phyloP scores from a whole-genome alignment of 2,888 invertebrate species.

The Coelopa pilipes region DNA sequence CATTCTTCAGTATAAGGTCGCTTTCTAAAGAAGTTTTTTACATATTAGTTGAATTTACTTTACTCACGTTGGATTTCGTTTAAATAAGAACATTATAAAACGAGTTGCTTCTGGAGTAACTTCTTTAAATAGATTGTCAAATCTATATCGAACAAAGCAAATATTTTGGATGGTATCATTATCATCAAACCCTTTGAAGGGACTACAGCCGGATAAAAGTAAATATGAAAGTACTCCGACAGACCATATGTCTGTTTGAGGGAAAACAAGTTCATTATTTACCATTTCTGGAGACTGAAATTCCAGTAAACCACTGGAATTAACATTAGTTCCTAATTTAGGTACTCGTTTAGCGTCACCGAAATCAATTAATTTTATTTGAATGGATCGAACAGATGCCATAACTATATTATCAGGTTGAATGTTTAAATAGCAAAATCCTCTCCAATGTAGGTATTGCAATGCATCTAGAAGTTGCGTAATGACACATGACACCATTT shows the following conservation, averaged over 20 bases:
- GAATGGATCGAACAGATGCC: conserved; percentile 83
- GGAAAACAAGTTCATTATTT: conserved; percentile 86
- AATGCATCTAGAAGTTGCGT: conserved; percentile 88
- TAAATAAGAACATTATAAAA: conserved; percentile 95
- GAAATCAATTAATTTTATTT: conserved; percentile 92
- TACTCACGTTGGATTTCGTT: conserved; percentile 89
- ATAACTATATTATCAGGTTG: conserved; percentile 97
- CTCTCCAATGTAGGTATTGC: conserved; percentile 95
- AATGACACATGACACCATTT: conserved; percentile 87
- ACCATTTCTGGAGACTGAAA: conserved; percentile 94
- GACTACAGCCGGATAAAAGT: conserved; percentile 90
- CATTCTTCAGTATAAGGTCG: conserved; percentile 94
- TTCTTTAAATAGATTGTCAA: conserved; percentile 94
- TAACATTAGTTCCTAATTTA: conserved; percentile 77
- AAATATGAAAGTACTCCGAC: conserved; percentile 92
- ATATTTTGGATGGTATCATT: conserved; percentile 92
- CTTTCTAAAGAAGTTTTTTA: conserved; percentile 84
- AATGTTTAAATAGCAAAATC: conserved; percentile 87
- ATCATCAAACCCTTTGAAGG: conserved; percentile 85
- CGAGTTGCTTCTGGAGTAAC: conserved; percentile 92
- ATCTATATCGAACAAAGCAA: conserved; percentile 89
- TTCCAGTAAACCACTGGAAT: conserved; percentile 79
- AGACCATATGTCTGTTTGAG: conserved; percentile 96
- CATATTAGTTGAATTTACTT: too few relatives aligned
- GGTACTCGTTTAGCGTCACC: conserved; percentile 86